Percentiles rank a stretch among this genome's conserved stretches.
These are phyloP conservation scores for Halcyon leucocephala DNA, from an alignment of 2,797 vertebrate genomes.

Conservation along the genomic window DNA sequence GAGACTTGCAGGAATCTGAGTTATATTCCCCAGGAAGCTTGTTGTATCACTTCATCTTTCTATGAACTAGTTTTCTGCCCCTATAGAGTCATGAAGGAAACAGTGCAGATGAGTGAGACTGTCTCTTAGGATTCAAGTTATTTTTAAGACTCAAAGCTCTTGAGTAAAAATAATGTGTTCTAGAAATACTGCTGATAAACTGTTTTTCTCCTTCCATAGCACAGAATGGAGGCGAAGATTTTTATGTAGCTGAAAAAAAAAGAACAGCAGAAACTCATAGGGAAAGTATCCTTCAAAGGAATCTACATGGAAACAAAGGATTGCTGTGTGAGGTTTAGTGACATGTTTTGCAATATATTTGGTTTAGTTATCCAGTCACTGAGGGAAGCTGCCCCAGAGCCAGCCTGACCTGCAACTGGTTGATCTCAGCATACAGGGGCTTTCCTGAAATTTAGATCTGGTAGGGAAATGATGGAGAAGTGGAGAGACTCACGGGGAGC, in stretches of 20 bases:
- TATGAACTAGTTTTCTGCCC: not conserved
- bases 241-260: not conserved
- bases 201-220: not conserved
- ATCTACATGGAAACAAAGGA: not conserved
- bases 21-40: not conserved
- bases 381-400: not conserved
- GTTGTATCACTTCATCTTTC: not conserved
- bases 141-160: conserved; percentile 13
- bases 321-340: not conserved
- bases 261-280: not conserved
- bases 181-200: not conserved
- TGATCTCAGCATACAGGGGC: not conserved
- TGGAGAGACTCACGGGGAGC: too few relatives aligned
- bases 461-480: not conserved
- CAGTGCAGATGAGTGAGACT: not conserved
- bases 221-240: not conserved
- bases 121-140: not conserved
- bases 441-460: not conserved
- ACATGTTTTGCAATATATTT: not conserved
- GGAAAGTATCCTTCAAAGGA: not conserved
- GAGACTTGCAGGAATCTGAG: not conserved
- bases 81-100: not conserved
- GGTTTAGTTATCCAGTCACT: not conserved
- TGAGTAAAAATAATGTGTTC: not conserved
- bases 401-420: not conserved